These are phyloP conservation scores for Phyllostomus hastatus DNA, from an alignment of 2,113 vertebrate genomes.

Conservation along the genomic window DNA sequence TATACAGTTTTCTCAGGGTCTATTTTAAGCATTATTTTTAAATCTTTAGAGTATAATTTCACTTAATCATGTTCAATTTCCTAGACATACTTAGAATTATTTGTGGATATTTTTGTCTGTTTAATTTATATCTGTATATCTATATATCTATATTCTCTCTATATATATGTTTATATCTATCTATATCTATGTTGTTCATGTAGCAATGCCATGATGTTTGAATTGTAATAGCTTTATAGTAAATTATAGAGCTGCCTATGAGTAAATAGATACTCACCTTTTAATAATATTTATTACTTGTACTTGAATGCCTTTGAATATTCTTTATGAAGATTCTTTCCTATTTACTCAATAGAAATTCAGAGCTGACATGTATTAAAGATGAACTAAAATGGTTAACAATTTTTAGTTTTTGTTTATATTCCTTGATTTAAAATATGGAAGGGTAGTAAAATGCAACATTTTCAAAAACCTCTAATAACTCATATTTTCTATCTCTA, in stretches of 20 bases:
- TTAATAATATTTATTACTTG: neutral
- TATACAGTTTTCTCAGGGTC: neutral
- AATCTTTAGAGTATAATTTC: neutral
- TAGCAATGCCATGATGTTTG: neutral
- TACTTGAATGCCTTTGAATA: neutral
- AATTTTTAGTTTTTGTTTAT: slow-evolving; percentile 32
- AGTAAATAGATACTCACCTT: neutral
- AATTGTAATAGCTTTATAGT: neutral
- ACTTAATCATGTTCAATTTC: neutral
- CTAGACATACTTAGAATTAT: neutral
- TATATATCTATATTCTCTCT: too few species aligned
- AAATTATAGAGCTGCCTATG: neutral
- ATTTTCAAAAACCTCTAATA: slow-evolving; percentile 61
- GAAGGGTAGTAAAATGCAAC: slow-evolving; percentile 47
- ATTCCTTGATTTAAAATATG: slow-evolving; percentile 45
- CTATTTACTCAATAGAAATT: neutral
- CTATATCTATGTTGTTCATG: neutral
- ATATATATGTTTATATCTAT: too few species aligned
- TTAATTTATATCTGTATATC: neutral
- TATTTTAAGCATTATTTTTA: neutral
- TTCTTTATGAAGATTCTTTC: slow-evolving; percentile 5
- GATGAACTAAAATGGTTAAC: slow-evolving; percentile 18
- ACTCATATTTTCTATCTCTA: slow-evolving; percentile 71
- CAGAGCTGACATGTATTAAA: slow-evolving; percentile 12
- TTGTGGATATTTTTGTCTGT: neutral